phyloP scores from a whole-genome alignment of 1,140 invertebrate species.

The Diuraphis noxia region DNA sequence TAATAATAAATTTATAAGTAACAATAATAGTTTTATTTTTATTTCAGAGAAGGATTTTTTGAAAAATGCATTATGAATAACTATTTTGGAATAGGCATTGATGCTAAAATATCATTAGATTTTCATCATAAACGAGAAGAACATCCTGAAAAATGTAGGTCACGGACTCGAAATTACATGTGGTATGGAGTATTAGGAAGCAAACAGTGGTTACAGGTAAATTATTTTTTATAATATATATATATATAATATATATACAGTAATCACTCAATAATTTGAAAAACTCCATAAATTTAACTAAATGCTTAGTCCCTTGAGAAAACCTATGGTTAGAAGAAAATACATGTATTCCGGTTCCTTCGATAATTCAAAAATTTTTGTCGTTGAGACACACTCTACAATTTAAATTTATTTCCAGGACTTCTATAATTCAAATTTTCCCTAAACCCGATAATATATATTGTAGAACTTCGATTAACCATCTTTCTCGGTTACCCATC shows the following conservation, averaged over 20 bases:
- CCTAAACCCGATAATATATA: no score
- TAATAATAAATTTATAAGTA: slow-evolving; percentile 7
- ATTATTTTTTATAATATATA: neutral
- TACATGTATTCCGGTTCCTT: no score
- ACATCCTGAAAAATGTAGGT: slow-evolving; percentile 95
- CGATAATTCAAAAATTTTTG: no score
- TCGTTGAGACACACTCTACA: no score
- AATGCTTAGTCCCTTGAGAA: no score
- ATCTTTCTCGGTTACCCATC: no score
- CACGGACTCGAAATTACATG: slow-evolving; percentile 93
- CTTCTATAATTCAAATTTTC: no score
- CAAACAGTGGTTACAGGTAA: slow-evolving; percentile 55
- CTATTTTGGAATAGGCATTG: slow-evolving; percentile 98
- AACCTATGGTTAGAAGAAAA: no score
- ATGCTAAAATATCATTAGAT: slow-evolving; percentile 96
- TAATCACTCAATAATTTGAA: no score
- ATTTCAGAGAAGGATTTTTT: slow-evolving; percentile 80
- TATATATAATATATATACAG: neutral
- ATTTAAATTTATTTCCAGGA: no score
- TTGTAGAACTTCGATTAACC: no score
- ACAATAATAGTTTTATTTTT: slow-evolving; percentile 50
- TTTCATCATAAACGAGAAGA: slow-evolving; percentile 98
- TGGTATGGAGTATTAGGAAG: slow-evolving; percentile 89
- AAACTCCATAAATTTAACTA: no score
- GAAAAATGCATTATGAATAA: slow-evolving; percentile 99